Conservation (phyloP, 2,113 vertebrate genomes). For the Aphyosemion australe region DNA sequence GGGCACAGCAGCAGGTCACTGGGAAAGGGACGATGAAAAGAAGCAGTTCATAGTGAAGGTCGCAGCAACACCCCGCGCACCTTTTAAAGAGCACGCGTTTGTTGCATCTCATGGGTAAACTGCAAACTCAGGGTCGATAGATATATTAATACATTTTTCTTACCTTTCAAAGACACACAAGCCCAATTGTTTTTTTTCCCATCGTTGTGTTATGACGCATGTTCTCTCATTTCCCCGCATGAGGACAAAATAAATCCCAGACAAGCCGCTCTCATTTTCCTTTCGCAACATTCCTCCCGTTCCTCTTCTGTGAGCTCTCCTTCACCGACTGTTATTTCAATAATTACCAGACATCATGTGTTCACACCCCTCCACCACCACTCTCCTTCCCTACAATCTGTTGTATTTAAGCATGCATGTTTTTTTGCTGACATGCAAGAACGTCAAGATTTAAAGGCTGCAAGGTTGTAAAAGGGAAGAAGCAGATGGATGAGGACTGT, state of each 20-base stretch:
- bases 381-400: slow-evolving; percentile 7
- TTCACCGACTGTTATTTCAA: slow-evolving; percentile 39
- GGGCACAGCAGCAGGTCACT: slow-evolving; percentile 33
- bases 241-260: slow-evolving; percentile 45
- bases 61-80: slow-evolving; percentile 19
- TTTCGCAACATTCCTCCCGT: slow-evolving; percentile 16
- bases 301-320: slow-evolving; percentile 46
- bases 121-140: background rate
- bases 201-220: slow-evolving; percentile 25
- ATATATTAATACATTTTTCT: slow-evolving; percentile 15
- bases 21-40: slow-evolving; percentile 58
- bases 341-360: slow-evolving; percentile 39
- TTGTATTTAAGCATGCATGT: slow-evolving; percentile 5
- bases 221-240: slow-evolving; percentile 31
- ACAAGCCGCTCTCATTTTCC: slow-evolving; percentile 9
- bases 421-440: slow-evolving; percentile 35
- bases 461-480: slow-evolving; percentile 28
- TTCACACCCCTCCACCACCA: slow-evolving; percentile 1
- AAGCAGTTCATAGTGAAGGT: slow-evolving; percentile 52
- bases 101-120: slow-evolving; percentile 27
- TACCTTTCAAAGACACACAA: slow-evolving; percentile 8
- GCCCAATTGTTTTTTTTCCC: background rate
- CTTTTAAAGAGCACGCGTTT: slow-evolving; percentile 48
- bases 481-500: slow-evolving; percentile 62
- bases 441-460: slow-evolving; percentile 44